A percentile compares a stretch with the other conserved stretches of the same genome.
These are phyloP conservation scores for Pseudomyrmex sp. DNA, from an alignment of 1,140 invertebrate species.

Conservation along the genomic window DNA sequence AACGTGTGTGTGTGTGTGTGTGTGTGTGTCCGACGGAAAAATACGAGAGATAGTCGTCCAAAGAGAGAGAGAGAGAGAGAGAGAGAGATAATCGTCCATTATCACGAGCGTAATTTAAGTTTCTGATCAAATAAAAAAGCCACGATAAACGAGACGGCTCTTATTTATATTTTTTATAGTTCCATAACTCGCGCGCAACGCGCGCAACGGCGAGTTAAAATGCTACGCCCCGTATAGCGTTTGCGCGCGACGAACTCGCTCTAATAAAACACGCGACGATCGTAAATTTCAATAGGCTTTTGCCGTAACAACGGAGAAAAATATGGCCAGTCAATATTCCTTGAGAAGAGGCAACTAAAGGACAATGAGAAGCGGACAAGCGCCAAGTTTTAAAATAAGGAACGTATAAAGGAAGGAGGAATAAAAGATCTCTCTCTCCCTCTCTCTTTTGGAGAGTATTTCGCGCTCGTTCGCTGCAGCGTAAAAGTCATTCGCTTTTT, in stretches of 20 bases:
- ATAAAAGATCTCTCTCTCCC: slow-evolving; percentile 17
- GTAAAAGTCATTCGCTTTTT: neutral
- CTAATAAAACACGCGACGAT: slow-evolving; percentile 19
- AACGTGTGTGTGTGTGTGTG: neutral
- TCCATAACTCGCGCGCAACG: slow-evolving; percentile 18
- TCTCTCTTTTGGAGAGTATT: neutral
- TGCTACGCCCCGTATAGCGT: neutral
- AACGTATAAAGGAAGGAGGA: slow-evolving; percentile 3
- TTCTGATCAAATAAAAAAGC: neutral
- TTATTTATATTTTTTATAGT: slow-evolving; percentile 8
- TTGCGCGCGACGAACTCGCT: neutral
- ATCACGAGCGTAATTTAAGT: neutral
- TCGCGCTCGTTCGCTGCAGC: neutral
- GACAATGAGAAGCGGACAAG: neutral
- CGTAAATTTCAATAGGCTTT: slow-evolving; percentile 49
- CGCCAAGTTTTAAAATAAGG: neutral
- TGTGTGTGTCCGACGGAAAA: neutral
- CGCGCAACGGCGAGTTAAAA: neutral
- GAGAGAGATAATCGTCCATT: too few relatives aligned
- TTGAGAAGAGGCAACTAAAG: neutral
- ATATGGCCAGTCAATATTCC: slow-evolving; percentile 25
- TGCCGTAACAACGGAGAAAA: slow-evolving; percentile 18
- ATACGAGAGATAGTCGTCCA: too few relatives aligned
- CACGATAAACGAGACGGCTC: neutral
- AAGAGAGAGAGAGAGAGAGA: too few relatives aligned